Evolutionary conservation across 2,888 invertebrate species (phyloP), one percentile per base, ranked within the genome.

Genomic region (Pogonocherus hispidulus): DNA sequence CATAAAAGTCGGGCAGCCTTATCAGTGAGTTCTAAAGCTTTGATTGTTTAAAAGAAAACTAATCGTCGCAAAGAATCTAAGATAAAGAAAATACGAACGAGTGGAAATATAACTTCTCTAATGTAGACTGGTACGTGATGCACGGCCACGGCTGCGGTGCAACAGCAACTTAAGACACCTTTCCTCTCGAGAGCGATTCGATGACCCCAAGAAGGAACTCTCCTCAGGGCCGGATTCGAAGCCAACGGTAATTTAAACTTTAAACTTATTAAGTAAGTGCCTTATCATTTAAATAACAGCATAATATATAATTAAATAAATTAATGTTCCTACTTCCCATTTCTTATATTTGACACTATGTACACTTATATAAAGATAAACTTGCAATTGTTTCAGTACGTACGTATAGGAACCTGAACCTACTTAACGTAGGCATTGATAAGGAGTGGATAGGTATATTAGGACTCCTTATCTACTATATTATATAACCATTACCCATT

Each of bases 171-270:
- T 60, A 60, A 60, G 60, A 60, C 60, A 60, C 60, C 60, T 60
- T 60, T 60, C 60, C 60, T 60, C 60, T 49, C 49, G 16, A 49
- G n/a, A n/a, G 16, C 60, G 49, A 60, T 60, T 60, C 60, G 60
- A 60, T 60, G 60, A 60, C 60, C 60, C 49, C 49, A 60, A 60
- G 60, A 60, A 49, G 49, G 60, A 60, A 60, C 49, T 22, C 20
- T 37, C 9, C 46, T 14, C 60, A 60, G 60, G 60, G 49, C 35
- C 60, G 60, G 32, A 56, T 19, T 44, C 18, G 16, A 14, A 14
- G 14, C 41, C 41, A 41, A 41, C 41, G 41, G 16, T 41, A 37
- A 11, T n/a, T 11, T 37, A 37, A 37, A 37, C n/a, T n/a, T n/a
- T n/a, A n/a, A n/a, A n/a, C n/a, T 11, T n/a, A 3, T 9, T 37